Conservation (phyloP, 2,113 vertebrate species). For the Aviceda subcristata region DNA sequence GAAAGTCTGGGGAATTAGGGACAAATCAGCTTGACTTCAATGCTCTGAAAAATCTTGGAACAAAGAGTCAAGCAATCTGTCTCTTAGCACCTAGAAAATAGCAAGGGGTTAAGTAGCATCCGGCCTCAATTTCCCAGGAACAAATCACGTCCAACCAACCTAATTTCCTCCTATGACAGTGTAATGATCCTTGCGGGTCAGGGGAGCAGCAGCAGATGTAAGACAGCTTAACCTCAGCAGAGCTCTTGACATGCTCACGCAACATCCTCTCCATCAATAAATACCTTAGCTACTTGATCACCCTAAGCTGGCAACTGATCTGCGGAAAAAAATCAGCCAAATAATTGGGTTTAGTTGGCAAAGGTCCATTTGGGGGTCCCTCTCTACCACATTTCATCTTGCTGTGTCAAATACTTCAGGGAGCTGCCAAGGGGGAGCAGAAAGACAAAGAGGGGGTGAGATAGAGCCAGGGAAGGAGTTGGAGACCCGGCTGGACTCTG, state of each 20-base stretch:
- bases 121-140: conserved; percentile 29
- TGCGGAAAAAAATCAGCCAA: background rate
- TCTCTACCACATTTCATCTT: background rate
- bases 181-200: conserved; percentile 10
- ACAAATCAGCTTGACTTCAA: conserved; percentile 14
- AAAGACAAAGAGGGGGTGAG: background rate
- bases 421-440: background rate
- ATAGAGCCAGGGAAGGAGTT: background rate
- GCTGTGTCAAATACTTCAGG: background rate
- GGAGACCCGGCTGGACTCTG: background rate
- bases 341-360: background rate
- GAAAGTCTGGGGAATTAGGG: conserved; percentile 9
- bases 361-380: background rate
- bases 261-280: background rate
- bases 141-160: conserved; percentile 25
- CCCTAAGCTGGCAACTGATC: background rate
- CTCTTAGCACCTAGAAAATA: conserved; percentile 34
- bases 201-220: conserved; percentile 5
- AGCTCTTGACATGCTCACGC: background rate
- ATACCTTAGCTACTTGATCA: background rate
- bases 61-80: background rate
- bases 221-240: conserved; percentile 21
- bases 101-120: conserved; percentile 3
- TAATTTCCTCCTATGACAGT: conserved; percentile 33
- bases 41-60: background rate